Percentiles rank a stretch among this genome's conserved stretches.
Conservation (phyloP, 2,888 invertebrate species). For the Coleophora deauratella region DNA sequence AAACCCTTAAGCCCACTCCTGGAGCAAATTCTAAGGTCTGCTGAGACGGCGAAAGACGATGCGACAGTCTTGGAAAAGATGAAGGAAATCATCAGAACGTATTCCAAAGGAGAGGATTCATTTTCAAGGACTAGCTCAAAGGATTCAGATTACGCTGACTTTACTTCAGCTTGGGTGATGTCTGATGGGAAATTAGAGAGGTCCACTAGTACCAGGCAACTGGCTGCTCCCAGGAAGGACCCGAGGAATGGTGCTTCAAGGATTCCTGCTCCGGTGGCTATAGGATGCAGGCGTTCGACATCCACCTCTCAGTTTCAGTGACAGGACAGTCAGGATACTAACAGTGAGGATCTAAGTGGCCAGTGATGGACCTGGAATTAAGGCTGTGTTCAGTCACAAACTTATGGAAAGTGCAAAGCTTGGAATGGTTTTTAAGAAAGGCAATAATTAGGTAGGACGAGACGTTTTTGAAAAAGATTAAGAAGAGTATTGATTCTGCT, state of each 20-base stretch:
- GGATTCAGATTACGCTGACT: conserved; percentile 77
- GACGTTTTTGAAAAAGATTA: conserved; percentile 6
- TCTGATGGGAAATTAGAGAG: conserved; percentile 79
- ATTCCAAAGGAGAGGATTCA: conserved; percentile 61
- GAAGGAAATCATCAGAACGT: conserved; percentile 75
- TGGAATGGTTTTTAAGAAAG: conserved; percentile 18
- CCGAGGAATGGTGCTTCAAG: conserved; percentile 55
- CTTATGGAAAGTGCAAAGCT: conserved; percentile 16
- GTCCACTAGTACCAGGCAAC: conserved; percentile 70
- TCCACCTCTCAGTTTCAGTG: conserved; percentile 65
- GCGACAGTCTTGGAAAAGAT: conserved; percentile 82
- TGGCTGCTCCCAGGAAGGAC: conserved; percentile 64
- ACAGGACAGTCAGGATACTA: conserved; percentile 32
- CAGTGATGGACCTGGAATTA: conserved; percentile 13
- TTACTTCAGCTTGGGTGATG: conserved; percentile 83
- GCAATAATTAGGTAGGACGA: conserved; percentile 19
- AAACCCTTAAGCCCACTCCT: conserved; percentile 78
- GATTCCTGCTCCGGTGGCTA: conserved; percentile 61
- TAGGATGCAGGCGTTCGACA: conserved; percentile 60
- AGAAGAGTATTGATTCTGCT: not conserved
- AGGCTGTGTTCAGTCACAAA: not conserved
- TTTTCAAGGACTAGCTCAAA: conserved; percentile 67
- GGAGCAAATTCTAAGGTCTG: conserved; percentile 81
- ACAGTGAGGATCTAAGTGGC: conserved; percentile 21
- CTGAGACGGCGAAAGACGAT: conserved; percentile 82